These are phyloP conservation scores for Atlantisia rogersi DNA, from an alignment of 2,113 vertebrate genomes.

Conservation along the genomic window DNA sequence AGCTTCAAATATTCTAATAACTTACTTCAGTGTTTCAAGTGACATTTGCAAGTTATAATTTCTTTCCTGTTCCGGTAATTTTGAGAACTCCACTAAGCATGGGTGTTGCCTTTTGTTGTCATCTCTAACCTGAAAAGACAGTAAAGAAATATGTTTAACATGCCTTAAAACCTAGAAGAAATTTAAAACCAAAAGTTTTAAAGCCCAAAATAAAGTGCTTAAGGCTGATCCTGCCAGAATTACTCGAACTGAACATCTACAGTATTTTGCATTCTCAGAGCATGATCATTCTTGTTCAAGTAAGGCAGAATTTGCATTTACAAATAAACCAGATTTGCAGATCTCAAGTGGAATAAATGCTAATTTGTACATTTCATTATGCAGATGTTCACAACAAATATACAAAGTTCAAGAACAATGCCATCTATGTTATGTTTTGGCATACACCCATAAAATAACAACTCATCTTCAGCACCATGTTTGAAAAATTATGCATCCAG, in stretches of 20 bases:
- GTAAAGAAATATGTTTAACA: not conserved
- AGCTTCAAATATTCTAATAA: not conserved
- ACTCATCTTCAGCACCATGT: not conserved
- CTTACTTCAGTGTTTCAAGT: slow-evolving; percentile 94
- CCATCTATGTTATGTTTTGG: not conserved
- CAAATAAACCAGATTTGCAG: not conserved
- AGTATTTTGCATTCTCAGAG: not conserved
- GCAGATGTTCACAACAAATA: not conserved
- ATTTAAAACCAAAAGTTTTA: not conserved
- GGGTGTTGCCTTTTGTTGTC: slow-evolving; percentile 97
- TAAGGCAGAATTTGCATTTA: not conserved
- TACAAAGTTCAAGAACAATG: not conserved
- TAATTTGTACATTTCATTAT: not conserved
- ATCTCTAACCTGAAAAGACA: slow-evolving; percentile 85
- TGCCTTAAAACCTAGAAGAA: not conserved
- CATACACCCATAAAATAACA: not conserved
- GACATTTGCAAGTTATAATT: slow-evolving; percentile 99
- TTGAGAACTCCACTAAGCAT: slow-evolving; percentile 93
- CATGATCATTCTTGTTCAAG: not conserved
- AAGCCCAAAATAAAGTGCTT: not conserved
- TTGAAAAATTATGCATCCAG: not conserved
- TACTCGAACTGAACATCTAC: not conserved
- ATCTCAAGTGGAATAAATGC: not conserved
- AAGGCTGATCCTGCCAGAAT: not conserved
- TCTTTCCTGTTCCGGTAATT: slow-evolving; percentile 92